Base-by-base conservation (phyloP, 2,113 vertebrate species). In the Mirza zaza region DNA sequence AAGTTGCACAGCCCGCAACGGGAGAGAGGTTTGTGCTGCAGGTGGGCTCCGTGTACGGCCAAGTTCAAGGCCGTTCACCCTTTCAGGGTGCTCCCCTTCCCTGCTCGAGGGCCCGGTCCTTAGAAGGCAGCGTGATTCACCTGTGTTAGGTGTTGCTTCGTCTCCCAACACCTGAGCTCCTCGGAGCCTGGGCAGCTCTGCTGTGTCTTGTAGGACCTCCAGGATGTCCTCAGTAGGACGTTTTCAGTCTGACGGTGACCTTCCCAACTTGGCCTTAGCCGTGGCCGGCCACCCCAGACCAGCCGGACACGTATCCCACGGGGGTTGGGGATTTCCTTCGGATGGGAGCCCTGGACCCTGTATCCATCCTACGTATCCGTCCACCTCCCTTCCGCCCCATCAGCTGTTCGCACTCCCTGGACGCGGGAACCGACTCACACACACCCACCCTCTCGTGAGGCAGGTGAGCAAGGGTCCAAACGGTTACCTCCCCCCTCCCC, bases 401-500 rank as follows among this genome's bases (percentile, higher is more conserved):
- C 52, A 12, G 21, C 5, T 39, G 59, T 52, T 83, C 84, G n/a
- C 42, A 13, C 59, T 39, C 79, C 71, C 25, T 52, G n/a, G 25
- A 57, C 20, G 39, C 3, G 8, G 48, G 13, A 63, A 42, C 29
- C 39, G 48, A 14, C 8, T 12, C 20, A 34, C 14, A 8, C 45
- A 17, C 52, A 14, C 8, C 12, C 20, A 34, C 14, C 6, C 45
- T 55, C 52, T 18, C 52, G 1, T 45, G 45, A 45, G 45, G 52
- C 52, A 89, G 42, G 61, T 84, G n/a, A 84, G 21, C 34, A 17
- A 50, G 34, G 68, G 68, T 34, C 13, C 48, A 55, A 18, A 59
- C 20, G 59, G 91, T 75, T 91, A 96, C 92, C 94, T 90, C 92
- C 75, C 92, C 75, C 52, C 50, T 73, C 18, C 48, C 67, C 45